Evolutionary conservation across 23 tunicate species (phyloP).

Genomic region (Trididemnum clinides): DNA sequence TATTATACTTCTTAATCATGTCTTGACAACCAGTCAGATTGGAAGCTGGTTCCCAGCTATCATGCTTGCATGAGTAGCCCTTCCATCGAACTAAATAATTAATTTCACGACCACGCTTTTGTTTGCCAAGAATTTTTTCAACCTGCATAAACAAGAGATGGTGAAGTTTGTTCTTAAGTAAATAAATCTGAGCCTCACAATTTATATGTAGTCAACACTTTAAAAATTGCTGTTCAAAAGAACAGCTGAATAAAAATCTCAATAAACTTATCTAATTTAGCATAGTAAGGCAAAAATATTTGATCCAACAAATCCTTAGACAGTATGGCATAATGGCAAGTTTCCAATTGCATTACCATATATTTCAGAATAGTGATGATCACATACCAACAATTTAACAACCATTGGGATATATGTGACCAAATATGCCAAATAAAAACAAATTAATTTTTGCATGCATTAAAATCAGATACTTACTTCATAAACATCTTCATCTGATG

Average conservation of each 20-base stretch:
- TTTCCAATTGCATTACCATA: no score
- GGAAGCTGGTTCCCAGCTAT: conserved; percentile 81
- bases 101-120: conserved; percentile 14
- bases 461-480: neutral
- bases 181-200: neutral
- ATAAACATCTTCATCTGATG: conserved; percentile 22
- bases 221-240: neutral
- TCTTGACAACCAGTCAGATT: conserved; percentile 64
- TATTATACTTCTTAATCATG: conserved; percentile 41
- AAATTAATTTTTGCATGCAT: no score
- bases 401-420: no score
- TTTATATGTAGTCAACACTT: neutral
- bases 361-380: no score
- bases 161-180: no score
- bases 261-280: no score
- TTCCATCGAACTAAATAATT: conserved; percentile 90
- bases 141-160: conserved; percentile 41
- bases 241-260: neutral
- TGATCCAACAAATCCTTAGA: no score
- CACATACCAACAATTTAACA: no score
- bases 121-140: conserved; percentile 51
- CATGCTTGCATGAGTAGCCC: conserved; percentile 73
- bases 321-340: no score
- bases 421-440: no score
- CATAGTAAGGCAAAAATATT: no score